Conservation (phyloP, 2,797 vertebrate genomes). For the Pyrocephalus nanus region DNA sequence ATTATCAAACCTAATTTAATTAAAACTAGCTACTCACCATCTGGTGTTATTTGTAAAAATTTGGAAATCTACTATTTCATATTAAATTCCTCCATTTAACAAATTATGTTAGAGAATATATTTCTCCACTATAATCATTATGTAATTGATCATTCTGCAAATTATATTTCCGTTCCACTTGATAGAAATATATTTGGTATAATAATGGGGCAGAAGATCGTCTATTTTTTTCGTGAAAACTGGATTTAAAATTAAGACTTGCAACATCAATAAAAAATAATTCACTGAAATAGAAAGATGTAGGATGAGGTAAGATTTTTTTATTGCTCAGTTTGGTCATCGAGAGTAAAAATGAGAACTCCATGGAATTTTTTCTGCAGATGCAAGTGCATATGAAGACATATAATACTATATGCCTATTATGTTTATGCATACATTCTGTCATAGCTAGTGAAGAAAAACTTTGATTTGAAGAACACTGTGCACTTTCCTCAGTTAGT, state of each 20-base stretch:
- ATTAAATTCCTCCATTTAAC: slow-evolving; percentile 72
- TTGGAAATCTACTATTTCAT: slow-evolving; percentile 75
- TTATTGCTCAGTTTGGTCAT: background rate
- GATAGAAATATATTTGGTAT: slow-evolving; percentile 70
- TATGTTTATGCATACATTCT: background rate
- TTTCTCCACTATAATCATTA: slow-evolving; percentile 69
- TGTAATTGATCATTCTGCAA: slow-evolving; percentile 72
- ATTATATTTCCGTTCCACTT: slow-evolving; percentile 71
- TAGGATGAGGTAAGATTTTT: slow-evolving; percentile 5
- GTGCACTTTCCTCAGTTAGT: background rate
- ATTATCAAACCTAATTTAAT: slow-evolving; percentile 80
- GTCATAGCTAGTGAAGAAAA: background rate
- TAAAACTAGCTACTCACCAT: slow-evolving; percentile 78
- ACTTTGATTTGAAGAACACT: background rate
- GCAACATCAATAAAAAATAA: slow-evolving; percentile 16
- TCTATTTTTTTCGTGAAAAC: slow-evolving; percentile 61
- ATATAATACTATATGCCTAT: background rate
- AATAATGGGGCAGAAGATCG: slow-evolving; percentile 68
- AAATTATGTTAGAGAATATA: slow-evolving; percentile 65
- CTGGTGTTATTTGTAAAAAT: slow-evolving; percentile 78
- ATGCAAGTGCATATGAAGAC: background rate
- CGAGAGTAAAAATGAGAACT: background rate
- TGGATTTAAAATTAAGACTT: slow-evolving; percentile 31
- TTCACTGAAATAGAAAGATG: background rate
- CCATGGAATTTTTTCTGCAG: background rate